These are phyloP conservation scores for Hemistola chrysoprasaria DNA, from an alignment of 2,888 invertebrate species.

Conservation along the genomic window DNA sequence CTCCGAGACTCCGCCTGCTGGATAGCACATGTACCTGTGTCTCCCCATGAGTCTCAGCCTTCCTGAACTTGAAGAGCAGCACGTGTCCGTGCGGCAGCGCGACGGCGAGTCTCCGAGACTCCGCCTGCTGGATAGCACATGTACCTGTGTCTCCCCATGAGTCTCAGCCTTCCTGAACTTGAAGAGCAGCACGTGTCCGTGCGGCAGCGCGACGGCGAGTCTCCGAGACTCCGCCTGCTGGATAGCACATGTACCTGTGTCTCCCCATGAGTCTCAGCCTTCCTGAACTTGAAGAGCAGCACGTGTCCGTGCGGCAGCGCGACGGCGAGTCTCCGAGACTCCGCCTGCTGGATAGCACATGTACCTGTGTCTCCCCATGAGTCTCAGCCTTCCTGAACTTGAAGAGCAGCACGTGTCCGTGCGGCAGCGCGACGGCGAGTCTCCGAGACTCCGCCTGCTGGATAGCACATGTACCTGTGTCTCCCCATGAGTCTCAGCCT, in stretches of 20 bases:
- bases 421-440: conserved; percentile 94
- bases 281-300: conserved; percentile 97
- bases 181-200: conserved; percentile 97
- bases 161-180: conserved; percentile 96
- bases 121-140: conserved; percentile 95
- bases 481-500: conserved; percentile 92
- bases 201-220: conserved; percentile 94
- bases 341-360: conserved; percentile 95
- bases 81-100: conserved; percentile 97
- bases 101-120: conserved; percentile 92
- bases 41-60: conserved; percentile 92
- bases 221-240: conserved; percentile 94
- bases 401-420: conserved; percentile 97
- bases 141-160: conserved; percentile 89
- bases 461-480: conserved; percentile 91
- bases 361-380: conserved; percentile 89
- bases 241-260: conserved; percentile 91
- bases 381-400: conserved; percentile 96
- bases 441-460: conserved; percentile 93
- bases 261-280: conserved; percentile 92
- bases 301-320: conserved; percentile 97
- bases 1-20: conserved; percentile 94
- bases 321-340: conserved; percentile 92
- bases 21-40: conserved; percentile 91
- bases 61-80: conserved; percentile 97